Evolutionary conservation across 2,888 invertebrate genomes (phyloP), one percentile per base, ranked within the genome.

Genomic region (Leptura quadrifasciata): DNA sequence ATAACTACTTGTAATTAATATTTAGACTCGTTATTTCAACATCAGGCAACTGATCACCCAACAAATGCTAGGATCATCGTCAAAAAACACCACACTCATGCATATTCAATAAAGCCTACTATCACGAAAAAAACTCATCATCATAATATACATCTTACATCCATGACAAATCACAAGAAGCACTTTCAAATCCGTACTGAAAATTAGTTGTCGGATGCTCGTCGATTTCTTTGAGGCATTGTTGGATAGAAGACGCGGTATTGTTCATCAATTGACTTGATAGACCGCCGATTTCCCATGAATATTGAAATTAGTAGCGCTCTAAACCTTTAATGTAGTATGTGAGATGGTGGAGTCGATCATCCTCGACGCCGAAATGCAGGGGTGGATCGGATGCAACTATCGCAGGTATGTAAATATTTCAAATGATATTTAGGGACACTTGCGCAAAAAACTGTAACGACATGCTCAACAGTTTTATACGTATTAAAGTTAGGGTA

Each of bases 301-400:
- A 84, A 84, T 82, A 82, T 84, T 79, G 82, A 80, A 82, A 83
- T 84, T 83, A 82, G 82, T 77, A 81, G 64, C 80, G 83, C 75
- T 77, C 72, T 74, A 60, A 24, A 68, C 68, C 39, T 31, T 72
- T 17, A 31, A 69, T 68, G 60, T 57, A 65, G 58, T 69, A 47
- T 64, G 55, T 68, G 67, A 18, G 57, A 21, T 57, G 57, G 57
- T 68, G 58, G 20, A 58, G 74, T 15, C 47, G 47, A 47, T 47
- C 47, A 47, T 47, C 47, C 47, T 47, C 47, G 47, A 47, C 47
- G 47, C 6, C n/a, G n/a, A n/a, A n/a, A n/a, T n/a, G n/a, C 47
- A 47, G 47, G 47, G 47, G 47, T 47, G 47, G 47, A 47, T 47
- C n/a, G 5, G 2, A 31, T 31, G 27, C 27, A 31, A 6, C n/a